A percentile compares a stretch with the other conserved stretches of the same genome.
These are phyloP conservation scores for Augochlorella aurata DNA, from an alignment of 2,888 invertebrate species.

Conservation along the genomic window DNA sequence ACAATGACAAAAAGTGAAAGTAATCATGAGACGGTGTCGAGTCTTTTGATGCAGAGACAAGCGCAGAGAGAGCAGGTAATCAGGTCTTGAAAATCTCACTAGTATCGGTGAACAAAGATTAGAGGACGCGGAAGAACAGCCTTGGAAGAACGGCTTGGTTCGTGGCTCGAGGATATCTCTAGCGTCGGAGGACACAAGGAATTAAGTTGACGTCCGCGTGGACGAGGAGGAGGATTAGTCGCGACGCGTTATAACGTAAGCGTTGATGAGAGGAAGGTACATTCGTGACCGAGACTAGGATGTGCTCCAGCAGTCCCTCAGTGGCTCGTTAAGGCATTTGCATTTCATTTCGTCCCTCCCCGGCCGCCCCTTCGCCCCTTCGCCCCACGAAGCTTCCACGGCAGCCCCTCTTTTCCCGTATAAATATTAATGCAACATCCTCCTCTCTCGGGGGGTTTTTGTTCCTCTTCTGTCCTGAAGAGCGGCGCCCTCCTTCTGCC, in stretches of 20 bases:
- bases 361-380: slow-evolving; percentile 40
- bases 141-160: background rate
- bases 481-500: slow-evolving; percentile 70
- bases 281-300: slow-evolving; percentile 78
- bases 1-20: no score
- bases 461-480: slow-evolving; percentile 75
- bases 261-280: slow-evolving; percentile 78
- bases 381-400: slow-evolving; percentile 62
- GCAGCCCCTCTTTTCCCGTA: slow-evolving; percentile 77
- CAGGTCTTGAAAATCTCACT: no score
- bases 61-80: no score
- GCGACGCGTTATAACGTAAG: slow-evolving; percentile 70
- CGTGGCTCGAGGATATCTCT: background rate
- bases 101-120: background rate
- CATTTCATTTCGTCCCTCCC: slow-evolving; percentile 80
- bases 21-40: no score
- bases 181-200: slow-evolving; percentile 1
- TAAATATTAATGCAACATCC: slow-evolving; percentile 82
- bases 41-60: no score
- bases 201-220: slow-evolving; percentile 23
- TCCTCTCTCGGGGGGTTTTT: slow-evolving; percentile 80
- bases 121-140: background rate
- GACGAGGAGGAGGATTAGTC: slow-evolving; percentile 42
- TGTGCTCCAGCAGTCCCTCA: slow-evolving; percentile 80
- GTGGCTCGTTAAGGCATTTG: slow-evolving; percentile 82